Percentiles rank a stretch among this genome's conserved stretches.
These are phyloP conservation scores for Hyperoplus lanceolatus DNA, from an alignment of 2,797 vertebrate species.

Conservation along the genomic window DNA sequence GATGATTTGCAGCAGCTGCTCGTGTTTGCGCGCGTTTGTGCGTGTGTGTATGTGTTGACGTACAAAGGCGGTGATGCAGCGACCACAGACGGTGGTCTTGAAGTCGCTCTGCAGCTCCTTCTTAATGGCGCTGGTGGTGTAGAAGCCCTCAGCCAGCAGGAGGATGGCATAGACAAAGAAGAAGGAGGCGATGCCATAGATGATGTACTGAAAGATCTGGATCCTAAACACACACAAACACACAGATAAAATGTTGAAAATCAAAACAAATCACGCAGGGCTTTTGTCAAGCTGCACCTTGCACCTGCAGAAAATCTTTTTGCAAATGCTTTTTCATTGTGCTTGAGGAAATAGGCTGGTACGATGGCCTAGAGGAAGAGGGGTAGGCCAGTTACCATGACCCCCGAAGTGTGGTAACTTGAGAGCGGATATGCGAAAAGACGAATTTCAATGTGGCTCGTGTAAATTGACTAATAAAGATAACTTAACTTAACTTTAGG, in stretches of 20 bases:
- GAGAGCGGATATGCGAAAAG: too few species aligned
- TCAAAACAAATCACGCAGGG: neutral
- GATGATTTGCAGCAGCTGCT: constrained; percentile 30
- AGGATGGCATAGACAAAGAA: constrained; percentile 98
- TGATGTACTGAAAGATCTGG: constrained; percentile 97
- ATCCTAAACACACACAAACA: constrained; percentile 82
- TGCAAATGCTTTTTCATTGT: too few species aligned
- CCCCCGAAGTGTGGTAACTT: too few species aligned
- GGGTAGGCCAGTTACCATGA: too few species aligned
- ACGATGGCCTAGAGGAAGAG: too few species aligned
- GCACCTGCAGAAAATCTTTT: too few species aligned
- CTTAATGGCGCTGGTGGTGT: constrained; percentile 96
- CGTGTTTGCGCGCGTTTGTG: constrained; percentile 5
- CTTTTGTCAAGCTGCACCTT: neutral
- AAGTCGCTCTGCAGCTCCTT: constrained; percentile 97
- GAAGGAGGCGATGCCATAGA: constrained; percentile 97
- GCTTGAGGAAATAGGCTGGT: too few species aligned
- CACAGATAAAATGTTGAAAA: neutral
- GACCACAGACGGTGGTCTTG: constrained; percentile 96
- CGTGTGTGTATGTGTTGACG: constrained; percentile 22
- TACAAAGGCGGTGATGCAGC: constrained; percentile 98
- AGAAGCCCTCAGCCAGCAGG: constrained; percentile 97
- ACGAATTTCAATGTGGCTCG: too few species aligned
- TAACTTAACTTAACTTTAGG: neutral
- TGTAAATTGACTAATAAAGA: too few species aligned